Evolutionary conservation across 2,113 vertebrate genomes (phyloP).

Genomic region (Cariama cristata): DNA sequence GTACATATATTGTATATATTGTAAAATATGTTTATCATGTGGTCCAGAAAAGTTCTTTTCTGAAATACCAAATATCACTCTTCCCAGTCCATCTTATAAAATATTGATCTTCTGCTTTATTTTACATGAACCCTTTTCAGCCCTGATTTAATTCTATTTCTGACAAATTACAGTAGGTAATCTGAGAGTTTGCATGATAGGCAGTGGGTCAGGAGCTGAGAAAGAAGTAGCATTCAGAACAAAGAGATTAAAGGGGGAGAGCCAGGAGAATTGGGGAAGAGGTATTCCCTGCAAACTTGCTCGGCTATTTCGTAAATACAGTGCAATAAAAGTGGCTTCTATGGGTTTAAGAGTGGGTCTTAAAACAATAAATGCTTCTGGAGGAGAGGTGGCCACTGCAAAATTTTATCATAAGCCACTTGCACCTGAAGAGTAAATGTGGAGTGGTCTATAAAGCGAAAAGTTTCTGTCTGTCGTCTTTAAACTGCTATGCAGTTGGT

Average conservation of each 20-base stretch:
- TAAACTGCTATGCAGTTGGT: neutral
- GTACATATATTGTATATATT: neutral
- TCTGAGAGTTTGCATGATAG: neutral
- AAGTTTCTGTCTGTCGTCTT: neutral
- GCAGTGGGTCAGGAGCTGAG: neutral
- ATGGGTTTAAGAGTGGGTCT: neutral
- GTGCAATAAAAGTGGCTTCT: neutral
- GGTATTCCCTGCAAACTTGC: neutral
- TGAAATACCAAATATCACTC: neutral
- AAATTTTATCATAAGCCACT: neutral
- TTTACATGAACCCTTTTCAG: neutral
- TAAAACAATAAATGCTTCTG: neutral
- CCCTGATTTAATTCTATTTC: neutral
- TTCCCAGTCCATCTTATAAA: neutral
- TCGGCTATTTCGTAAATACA: neutral
- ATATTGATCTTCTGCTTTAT: neutral
- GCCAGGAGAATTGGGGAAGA: neutral
- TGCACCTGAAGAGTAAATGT: neutral
- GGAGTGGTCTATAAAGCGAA: neutral
- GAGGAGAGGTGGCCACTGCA: neutral
- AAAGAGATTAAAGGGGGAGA: neutral
- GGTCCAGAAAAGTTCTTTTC: neutral
- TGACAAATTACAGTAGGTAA: neutral
- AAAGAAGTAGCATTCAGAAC: neutral
- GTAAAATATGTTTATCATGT: neutral